A percentile compares a stretch with the other conserved stretches of the same genome.
Evolutionary conservation across 2,888 invertebrate genomes (phyloP).

Genomic region (Elegia similella): DNA sequence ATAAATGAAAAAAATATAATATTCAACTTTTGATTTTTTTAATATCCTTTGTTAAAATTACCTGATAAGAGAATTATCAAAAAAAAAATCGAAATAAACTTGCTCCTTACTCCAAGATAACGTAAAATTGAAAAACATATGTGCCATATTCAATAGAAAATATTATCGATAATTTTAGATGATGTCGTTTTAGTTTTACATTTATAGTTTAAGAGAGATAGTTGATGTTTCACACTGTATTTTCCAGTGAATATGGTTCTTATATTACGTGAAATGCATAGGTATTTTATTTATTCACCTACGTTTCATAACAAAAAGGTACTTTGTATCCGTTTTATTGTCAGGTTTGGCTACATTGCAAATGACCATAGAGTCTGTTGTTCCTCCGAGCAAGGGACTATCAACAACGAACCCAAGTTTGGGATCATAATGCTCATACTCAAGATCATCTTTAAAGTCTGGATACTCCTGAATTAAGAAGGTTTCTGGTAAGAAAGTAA

Average conservation of each 20-base stretch:
- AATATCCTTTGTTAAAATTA: too few relatives aligned
- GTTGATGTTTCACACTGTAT: neutral
- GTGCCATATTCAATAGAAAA: constrained; percentile 43
- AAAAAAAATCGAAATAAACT: too few relatives aligned
- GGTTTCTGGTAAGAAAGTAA: constrained; percentile 36
- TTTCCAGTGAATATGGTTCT: constrained; percentile 48
- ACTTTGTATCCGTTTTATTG: constrained; percentile 36
- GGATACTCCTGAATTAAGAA: constrained; percentile 69
- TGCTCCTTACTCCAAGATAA: neutral
- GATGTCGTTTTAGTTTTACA: neutral
- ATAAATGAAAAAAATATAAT: too few relatives aligned
- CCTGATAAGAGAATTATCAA: too few relatives aligned
- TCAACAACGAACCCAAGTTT: constrained; percentile 68
- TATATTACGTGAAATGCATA: constrained; percentile 40
- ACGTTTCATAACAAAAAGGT: constrained; percentile 62
- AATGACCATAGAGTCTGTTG: constrained; percentile 40
- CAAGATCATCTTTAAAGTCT: constrained; percentile 46
- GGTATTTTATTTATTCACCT: constrained; percentile 66
- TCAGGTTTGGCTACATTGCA: constrained; percentile 56
- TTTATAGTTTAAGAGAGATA: neutral
- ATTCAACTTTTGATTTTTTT: too few relatives aligned
- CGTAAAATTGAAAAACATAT: constrained; percentile 54
- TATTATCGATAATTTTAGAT: constrained; percentile 16
- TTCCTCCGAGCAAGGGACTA: constrained; percentile 47
- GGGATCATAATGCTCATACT: constrained; percentile 58